Percentiles rank a stretch among this genome's conserved stretches.
These are phyloP conservation scores for Pyrochroa serraticornis DNA, from an alignment of 2,888 invertebrate genomes.

Conservation along the genomic window DNA sequence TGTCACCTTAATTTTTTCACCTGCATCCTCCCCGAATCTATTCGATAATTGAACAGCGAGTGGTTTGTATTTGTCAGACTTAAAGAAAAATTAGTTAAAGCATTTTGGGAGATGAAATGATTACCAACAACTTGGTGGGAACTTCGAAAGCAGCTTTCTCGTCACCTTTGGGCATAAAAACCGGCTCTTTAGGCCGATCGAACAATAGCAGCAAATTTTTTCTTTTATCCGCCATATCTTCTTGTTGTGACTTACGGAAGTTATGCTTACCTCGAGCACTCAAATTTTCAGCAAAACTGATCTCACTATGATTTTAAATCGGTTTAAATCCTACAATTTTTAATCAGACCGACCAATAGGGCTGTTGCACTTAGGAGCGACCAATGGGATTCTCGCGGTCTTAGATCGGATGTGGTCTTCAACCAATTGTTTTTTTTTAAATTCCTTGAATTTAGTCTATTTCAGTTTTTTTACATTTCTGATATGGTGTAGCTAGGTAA, in stretches of 20 bases:
- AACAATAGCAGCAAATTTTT: conserved; percentile 68
- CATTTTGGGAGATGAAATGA: conserved; percentile 40
- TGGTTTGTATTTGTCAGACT: conserved; percentile 64
- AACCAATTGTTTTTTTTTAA: conserved; percentile 1
- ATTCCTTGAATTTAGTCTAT: conserved; percentile 10
- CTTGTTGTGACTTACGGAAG: conserved; percentile 40
- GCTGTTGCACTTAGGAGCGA: not conserved
- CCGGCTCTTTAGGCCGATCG: conserved; percentile 77
- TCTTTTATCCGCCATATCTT: conserved; percentile 42
- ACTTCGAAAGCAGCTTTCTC: conserved; percentile 67
- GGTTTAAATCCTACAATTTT: not conserved
- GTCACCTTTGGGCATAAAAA: conserved; percentile 76
- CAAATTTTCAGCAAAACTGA: no score
- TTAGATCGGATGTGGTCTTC: conserved; percentile 9
- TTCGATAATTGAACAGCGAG: conserved; percentile 66
- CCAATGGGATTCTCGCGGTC: conserved; percentile 1
- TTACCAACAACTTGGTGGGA: conserved; percentile 67
- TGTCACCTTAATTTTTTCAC: conserved; percentile 63
- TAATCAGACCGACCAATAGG: not conserved
- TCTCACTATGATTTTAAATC: no score
- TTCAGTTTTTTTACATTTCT: conserved; percentile 3
- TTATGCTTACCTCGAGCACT: conserved; percentile 10
- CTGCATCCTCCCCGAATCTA: conserved; percentile 65
- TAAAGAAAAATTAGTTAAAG: conserved; percentile 8
- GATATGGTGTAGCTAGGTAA: not conserved